phyloP scores from a whole-genome alignment of 1,140 invertebrate genomes.

The Bathynomus jamesi region DNA sequence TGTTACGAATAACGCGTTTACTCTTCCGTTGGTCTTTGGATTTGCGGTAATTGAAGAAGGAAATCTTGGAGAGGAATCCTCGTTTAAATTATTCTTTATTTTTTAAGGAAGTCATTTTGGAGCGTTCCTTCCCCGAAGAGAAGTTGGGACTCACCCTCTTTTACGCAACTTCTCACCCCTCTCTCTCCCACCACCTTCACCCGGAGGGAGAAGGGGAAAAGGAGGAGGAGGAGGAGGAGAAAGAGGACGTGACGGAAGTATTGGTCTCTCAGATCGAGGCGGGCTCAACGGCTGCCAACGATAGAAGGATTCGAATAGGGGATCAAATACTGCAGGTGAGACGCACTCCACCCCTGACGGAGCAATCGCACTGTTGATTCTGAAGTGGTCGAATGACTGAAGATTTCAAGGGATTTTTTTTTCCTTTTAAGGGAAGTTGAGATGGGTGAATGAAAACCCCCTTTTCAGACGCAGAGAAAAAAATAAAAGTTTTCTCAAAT shows the following conservation, averaged over 20 bases:
- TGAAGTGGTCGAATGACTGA: no score
- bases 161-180: constrained; percentile 49
- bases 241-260: constrained; percentile 53
- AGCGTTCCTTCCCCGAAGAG: constrained; percentile 49
- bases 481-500: no score
- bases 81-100: neutral
- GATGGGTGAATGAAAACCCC: no score
- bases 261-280: constrained; percentile 63
- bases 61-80: no score
- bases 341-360: no score
- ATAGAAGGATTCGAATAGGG: constrained; percentile 60
- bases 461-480: no score
- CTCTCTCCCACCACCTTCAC: constrained; percentile 13
- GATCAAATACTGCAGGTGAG: constrained; percentile 54
- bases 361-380: no score
- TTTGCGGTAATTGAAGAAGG: no score
- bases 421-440: no score
- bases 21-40: no score
- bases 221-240: constrained; percentile 47
- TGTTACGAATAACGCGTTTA: no score
- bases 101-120: constrained; percentile 61
- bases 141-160: constrained; percentile 61
- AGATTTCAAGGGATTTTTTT: no score
- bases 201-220: constrained; percentile 12
- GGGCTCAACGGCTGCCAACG: constrained; percentile 58